These are phyloP conservation scores for Galerucella pusilla DNA, from an alignment of 2,888 invertebrate species.

Conservation along the genomic window DNA sequence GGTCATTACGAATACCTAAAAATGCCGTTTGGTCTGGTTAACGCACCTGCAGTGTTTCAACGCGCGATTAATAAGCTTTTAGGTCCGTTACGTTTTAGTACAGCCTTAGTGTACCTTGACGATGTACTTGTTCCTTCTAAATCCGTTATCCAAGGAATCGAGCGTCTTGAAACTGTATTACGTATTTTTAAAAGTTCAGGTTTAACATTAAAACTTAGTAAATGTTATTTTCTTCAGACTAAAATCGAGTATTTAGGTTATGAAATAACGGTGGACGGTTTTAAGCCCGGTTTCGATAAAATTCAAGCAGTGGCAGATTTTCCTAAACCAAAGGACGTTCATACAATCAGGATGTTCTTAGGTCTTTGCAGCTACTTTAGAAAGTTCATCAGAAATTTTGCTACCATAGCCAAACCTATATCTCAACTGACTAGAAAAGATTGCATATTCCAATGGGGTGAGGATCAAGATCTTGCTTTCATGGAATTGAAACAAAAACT, in stretches of 20 bases:
- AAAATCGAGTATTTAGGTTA: constrained; percentile 44
- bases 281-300: constrained; percentile 40
- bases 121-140: constrained; percentile 46
- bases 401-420: constrained; percentile 47
- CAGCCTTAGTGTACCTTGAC: constrained; percentile 42
- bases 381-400: constrained; percentile 49
- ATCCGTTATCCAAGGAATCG: constrained; percentile 40
- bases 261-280: constrained; percentile 39
- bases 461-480: constrained; percentile 32
- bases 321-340: constrained; percentile 48
- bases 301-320: constrained; percentile 51
- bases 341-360: constrained; percentile 47
- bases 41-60: constrained; percentile 47
- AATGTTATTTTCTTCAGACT: constrained; percentile 42
- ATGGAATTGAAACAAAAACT: constrained; percentile 31
- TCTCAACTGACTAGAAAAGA: constrained; percentile 47
- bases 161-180: constrained; percentile 39
- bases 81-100: constrained; percentile 34
- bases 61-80: constrained; percentile 38
- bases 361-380: constrained; percentile 49
- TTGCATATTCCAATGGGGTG: constrained; percentile 32
- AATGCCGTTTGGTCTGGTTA: constrained; percentile 51
- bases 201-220: constrained; percentile 41
- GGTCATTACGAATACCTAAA: constrained; percentile 56
- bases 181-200: constrained; percentile 19